phyloP scores from a whole-genome alignment of 2,113 vertebrate genomes.

The Daphoenositta chrysoptera region DNA sequence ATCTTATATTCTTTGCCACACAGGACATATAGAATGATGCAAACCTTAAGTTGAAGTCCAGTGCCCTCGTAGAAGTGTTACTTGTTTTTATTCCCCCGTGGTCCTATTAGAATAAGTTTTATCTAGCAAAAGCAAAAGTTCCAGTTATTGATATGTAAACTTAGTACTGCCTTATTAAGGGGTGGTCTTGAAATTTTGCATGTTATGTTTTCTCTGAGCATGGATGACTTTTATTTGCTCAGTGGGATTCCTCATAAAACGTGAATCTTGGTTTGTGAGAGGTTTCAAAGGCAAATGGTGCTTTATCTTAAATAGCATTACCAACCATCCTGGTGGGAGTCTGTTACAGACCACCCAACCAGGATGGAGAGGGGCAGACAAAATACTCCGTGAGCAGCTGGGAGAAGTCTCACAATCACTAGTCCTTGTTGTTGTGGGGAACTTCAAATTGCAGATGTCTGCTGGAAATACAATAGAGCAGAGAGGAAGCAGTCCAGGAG shows the following conservation, averaged over 20 bases:
- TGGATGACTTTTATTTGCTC: background rate
- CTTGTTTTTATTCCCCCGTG: background rate
- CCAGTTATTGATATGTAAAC: background rate
- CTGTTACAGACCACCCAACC: background rate
- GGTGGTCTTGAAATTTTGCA: background rate
- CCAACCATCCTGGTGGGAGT: background rate
- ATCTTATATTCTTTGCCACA: background rate
- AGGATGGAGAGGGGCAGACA: background rate
- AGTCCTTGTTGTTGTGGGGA: background rate
- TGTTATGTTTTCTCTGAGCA: background rate
- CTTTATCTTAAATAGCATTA: background rate
- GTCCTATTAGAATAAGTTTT: background rate
- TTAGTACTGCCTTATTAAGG: background rate
- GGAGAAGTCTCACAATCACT: background rate
- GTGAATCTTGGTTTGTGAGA: background rate
- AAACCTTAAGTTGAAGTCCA: background rate
- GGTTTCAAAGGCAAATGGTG: background rate
- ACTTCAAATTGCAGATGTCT: background rate
- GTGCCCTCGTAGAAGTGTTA: background rate
- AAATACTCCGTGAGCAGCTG: background rate
- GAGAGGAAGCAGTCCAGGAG: background rate
- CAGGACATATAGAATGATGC: background rate
- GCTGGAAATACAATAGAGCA: background rate
- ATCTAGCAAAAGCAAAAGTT: background rate
- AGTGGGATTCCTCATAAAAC: background rate